Conservation (phyloP, 2,888 invertebrate genomes). For the Epinotia bilunana region DNA sequence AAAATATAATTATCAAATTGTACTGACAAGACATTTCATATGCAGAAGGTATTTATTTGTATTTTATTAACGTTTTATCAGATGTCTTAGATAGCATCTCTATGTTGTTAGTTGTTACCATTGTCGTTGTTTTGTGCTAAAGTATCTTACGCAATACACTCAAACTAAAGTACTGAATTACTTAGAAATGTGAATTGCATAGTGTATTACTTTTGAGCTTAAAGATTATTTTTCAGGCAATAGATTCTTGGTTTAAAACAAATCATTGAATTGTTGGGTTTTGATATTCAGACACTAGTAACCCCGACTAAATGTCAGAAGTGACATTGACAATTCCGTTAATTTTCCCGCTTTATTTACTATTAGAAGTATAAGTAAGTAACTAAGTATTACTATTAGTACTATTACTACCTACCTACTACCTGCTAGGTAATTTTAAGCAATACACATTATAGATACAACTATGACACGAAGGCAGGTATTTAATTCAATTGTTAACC, state of each 20-base stretch:
- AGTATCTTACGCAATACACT: neutral
- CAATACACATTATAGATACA: neutral
- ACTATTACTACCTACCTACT: too few species aligned
- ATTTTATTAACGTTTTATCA: neutral
- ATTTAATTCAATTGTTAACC: neutral
- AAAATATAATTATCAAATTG: too few species aligned
- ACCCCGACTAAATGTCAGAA: neutral
- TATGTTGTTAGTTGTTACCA: neutral
- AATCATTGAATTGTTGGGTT: too few species aligned
- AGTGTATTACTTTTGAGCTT: too few species aligned
- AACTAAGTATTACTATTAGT: too few species aligned
- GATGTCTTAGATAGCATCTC: neutral
- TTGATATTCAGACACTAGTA: too few species aligned
- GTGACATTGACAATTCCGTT: neutral
- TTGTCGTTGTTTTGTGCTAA: neutral
- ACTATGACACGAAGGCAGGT: neutral
- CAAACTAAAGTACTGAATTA: neutral
- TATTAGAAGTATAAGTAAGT: too few species aligned
- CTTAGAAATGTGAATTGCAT: too few species aligned
- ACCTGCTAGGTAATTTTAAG: constrained; percentile 1
- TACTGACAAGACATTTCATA: too few species aligned
- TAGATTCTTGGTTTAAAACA: too few species aligned
- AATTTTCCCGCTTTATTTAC: constrained; percentile 20
- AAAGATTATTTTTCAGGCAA: too few species aligned
- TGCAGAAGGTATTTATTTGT: too few species aligned